These are phyloP conservation scores for Clarias batrachus DNA, from an alignment of 2,113 vertebrate genomes.

Conservation along the genomic window DNA sequence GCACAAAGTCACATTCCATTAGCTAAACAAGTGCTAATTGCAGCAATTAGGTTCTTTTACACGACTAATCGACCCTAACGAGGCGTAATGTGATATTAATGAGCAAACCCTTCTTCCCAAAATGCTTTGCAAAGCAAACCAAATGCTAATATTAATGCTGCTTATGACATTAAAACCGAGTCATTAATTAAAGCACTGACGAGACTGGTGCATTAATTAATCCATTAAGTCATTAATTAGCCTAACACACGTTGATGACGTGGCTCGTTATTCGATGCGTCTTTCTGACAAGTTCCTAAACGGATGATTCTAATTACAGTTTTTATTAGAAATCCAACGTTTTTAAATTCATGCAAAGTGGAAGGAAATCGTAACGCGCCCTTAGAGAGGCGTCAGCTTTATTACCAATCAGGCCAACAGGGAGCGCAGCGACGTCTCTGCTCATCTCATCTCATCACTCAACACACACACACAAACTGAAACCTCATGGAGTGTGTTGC, in stretches of 20 bases:
- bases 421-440: neutral
- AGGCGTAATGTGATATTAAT: constrained; percentile 99
- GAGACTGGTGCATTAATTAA: constrained; percentile 26
- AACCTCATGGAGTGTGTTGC: neutral
- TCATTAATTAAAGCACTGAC: constrained; percentile 31
- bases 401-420: neutral
- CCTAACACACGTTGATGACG: constrained; percentile 7
- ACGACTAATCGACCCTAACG: constrained; percentile 94
- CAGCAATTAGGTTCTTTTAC: constrained; percentile 95
- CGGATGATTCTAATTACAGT: constrained; percentile 8
- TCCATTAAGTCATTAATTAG: constrained; percentile 22
- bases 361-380: neutral
- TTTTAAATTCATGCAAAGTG: constrained; percentile 8
- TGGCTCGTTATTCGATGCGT: neutral
- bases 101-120: constrained; percentile 74
- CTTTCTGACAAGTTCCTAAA: constrained; percentile 7
- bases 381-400: constrained; percentile 11
- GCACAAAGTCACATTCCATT: constrained; percentile 82
- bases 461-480: neutral
- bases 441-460: neutral
- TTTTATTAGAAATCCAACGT: neutral
- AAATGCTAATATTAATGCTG: constrained; percentile 33
- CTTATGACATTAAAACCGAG: constrained; percentile 27
- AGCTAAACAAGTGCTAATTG: constrained; percentile 89
- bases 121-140: constrained; percentile 26